Base-by-base conservation (phyloP, 2,888 invertebrate genomes). In the Dendrolimus pini region DNA sequence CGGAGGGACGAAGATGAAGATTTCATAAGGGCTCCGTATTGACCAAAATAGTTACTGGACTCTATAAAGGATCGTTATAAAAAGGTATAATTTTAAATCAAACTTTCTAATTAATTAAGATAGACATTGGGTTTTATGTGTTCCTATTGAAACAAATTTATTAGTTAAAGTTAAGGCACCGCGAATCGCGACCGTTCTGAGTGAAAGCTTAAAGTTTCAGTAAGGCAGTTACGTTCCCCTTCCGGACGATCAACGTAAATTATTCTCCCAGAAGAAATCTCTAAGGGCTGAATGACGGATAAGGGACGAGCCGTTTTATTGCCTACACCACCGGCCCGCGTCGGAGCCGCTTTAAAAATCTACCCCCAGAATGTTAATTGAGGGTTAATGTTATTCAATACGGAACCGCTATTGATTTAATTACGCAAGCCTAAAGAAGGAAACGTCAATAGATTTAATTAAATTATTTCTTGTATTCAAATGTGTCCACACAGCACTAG, bases 181-280 rank as follows among this genome's bases (percentile, higher is more conserved):
- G 81, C 80, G 85, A 85, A 82, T 85, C 85, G 82, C 80, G 80
- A 79, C 82, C 78, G 78, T 82, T 82, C 82, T 84, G 84, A 87
- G 83, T 83, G 85, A 85, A 87, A 86, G 88, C 89, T 89, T 88
- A 88, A 89, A 89, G 89, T 89, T 89, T 89, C 87, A 86, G 83
- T 85, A 80, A 86, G 85, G 88, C 87, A 88, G 87, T 89, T 85
- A 84, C 86, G 83, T 82, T 85, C 85, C 88, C 88, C 88, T 84
- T 85, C 82, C 76, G 80, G 78, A 69, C 88, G 89, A 89, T 89
- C 89, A 85, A 85, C 88, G 89, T 90, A 87, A 90, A 90, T 89
- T 90, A 90, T 88, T 87, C 87, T 81, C 82, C 82, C 80, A 83
- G 86, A 89, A 89, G 88, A 88, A 89, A 89, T 88, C 88, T 88